phyloP scores from a whole-genome alignment of 2,113 vertebrate species.

The Actenoides lindsayi region DNA sequence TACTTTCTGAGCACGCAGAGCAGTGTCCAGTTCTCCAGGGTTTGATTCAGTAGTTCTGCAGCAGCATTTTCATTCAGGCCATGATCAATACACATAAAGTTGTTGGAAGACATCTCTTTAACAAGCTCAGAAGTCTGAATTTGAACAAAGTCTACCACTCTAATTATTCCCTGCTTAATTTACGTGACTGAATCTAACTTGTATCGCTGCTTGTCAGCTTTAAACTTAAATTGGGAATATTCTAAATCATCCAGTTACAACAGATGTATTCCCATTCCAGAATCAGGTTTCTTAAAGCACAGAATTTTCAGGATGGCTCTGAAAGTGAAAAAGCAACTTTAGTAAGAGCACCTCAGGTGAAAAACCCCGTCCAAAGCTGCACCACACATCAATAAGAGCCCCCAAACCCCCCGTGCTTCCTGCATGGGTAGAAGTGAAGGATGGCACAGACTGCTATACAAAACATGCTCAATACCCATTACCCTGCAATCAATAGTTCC shows the following conservation, averaged over 20 bases:
- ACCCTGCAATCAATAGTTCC: not conserved
- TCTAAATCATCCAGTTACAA: not conserved
- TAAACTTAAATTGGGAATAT: not conserved
- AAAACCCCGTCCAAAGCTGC: not conserved
- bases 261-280: not conserved
- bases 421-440: not conserved
- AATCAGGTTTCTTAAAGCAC: not conserved
- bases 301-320: not conserved
- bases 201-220: not conserved
- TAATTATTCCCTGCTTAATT: not conserved
- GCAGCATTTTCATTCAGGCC: not conserved
- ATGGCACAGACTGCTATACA: not conserved
- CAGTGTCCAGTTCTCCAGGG: not conserved
- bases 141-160: not conserved
- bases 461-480: not conserved
- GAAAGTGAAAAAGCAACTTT: not conserved
- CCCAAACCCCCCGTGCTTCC: fast-evolving
- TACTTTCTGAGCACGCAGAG: not conserved
- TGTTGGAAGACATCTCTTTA: not conserved
- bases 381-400: not conserved
- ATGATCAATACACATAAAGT: not conserved
- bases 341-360: not conserved
- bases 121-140: not conserved
- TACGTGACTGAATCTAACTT: not conserved
- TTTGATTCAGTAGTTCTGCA: not conserved